Evolutionary conservation across 2,888 invertebrate species (phyloP).

Genomic region (Acrobasis consociella): DNA sequence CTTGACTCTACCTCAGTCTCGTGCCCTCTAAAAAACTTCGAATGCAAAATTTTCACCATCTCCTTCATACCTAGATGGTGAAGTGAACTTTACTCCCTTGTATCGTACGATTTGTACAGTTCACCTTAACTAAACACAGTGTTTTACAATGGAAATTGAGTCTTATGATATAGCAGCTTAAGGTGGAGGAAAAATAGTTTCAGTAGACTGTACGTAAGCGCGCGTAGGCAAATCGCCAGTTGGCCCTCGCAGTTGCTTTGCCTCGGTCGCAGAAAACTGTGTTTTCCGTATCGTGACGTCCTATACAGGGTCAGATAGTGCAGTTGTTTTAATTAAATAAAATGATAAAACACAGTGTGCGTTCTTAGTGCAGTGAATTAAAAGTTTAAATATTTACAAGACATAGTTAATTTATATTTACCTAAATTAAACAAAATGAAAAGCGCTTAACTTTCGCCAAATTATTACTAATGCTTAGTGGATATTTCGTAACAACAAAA

Average conservation of each 20-base stretch:
- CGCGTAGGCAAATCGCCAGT: conserved; percentile 74
- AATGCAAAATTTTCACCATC: not conserved
- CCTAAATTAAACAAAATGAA: conserved; percentile 1
- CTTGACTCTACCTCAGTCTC: not conserved
- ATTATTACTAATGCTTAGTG: not conserved
- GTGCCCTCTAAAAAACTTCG: not conserved
- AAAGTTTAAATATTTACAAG: not conserved
- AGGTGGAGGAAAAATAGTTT: conserved; percentile 15
- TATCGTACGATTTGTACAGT: conserved; percentile 18
- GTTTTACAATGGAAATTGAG: conserved; percentile 10
- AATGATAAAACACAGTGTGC: conserved; percentile 13
- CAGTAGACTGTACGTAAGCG: conserved; percentile 13
- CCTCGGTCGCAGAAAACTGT: conserved; percentile 50
- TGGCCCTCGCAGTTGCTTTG: conserved; percentile 66
- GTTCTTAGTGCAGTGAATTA: conserved; percentile 3
- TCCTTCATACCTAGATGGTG: conserved; percentile 3
- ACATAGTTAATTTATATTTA: not conserved
- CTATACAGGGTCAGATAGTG: conserved; percentile 53
- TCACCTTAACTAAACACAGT: conserved; percentile 12
- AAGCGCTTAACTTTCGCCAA: not conserved
- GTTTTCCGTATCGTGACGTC: conserved; percentile 52
- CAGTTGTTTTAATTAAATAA: conserved; percentile 25
- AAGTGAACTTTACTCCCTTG: conserved; percentile 20
- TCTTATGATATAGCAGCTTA: conserved; percentile 11
- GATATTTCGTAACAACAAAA: not conserved